These are phyloP conservation scores for Atta texana DNA, from an alignment of 1,140 invertebrate genomes.

Conservation along the genomic window DNA sequence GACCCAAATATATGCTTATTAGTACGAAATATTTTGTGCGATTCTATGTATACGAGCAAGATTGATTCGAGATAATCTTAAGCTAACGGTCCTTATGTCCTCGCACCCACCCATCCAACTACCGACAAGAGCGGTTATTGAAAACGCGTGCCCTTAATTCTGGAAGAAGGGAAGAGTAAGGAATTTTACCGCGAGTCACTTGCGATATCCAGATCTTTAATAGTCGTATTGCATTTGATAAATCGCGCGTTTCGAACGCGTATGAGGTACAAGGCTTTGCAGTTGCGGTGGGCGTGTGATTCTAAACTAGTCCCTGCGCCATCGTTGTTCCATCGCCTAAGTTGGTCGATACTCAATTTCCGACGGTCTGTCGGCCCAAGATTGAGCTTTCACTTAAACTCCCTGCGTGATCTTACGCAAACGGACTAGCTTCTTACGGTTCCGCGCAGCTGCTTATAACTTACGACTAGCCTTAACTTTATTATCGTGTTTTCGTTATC, in stretches of 20 bases:
- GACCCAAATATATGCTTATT: conserved; percentile 30
- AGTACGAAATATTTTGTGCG: conserved; percentile 40
- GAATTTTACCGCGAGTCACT: conserved; percentile 18
- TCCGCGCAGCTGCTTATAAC: background rate
- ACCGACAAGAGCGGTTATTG: background rate
- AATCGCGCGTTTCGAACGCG: background rate
- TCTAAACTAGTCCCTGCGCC: conserved; percentile 49
- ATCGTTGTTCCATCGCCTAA: conserved; percentile 37
- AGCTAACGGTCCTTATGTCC: conserved; percentile 48
- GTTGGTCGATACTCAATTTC: conserved; percentile 41
- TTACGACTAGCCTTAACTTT: conserved; percentile 35
- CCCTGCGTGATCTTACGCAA: conserved; percentile 30
- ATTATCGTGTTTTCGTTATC: background rate
- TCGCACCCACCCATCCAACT: conserved; percentile 8
- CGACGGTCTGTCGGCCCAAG: conserved; percentile 9
- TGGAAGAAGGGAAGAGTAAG: background rate
- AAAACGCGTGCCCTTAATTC: conserved; percentile 2
- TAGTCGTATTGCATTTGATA: background rate
- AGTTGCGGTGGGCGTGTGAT: background rate
- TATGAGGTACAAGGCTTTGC: background rate
- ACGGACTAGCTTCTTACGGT: conserved; percentile 31
- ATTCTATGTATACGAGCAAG: too few relatives aligned
- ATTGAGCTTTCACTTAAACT: conserved; percentile 1
- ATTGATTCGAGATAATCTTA: conserved; percentile 36
- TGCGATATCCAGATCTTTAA: background rate